phyloP scores from a whole-genome alignment of 2,113 vertebrate species.

The Colistium nudipinnis region DNA sequence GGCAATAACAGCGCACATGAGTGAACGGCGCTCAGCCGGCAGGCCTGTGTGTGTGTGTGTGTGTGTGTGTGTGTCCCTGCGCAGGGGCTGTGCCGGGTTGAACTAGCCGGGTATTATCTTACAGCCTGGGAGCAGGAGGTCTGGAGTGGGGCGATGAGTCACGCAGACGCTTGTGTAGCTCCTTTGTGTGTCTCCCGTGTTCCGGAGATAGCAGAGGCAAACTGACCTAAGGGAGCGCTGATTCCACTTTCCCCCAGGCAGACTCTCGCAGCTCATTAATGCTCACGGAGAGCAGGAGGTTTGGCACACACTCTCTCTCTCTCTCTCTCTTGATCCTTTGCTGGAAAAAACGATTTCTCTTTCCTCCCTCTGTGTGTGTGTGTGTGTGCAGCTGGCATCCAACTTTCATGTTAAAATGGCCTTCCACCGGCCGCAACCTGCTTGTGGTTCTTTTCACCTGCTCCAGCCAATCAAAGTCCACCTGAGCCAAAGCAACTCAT shows the following conservation, averaged over 20 bases:
- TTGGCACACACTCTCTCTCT: conserved; percentile 17
- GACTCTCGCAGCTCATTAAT: conserved; percentile 50
- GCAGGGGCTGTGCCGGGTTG: conserved; percentile 37
- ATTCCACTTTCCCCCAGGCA: conserved; percentile 24
- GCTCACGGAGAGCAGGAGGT: conserved; percentile 45
- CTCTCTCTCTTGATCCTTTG: conserved; percentile 25
- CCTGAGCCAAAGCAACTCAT: background rate
- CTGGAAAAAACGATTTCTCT: conserved; percentile 30
- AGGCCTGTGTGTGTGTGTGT: conserved; percentile 38
- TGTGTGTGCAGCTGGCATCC: background rate
- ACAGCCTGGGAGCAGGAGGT: conserved; percentile 54
- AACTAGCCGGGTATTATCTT: conserved; percentile 74
- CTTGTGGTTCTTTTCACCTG: conserved; percentile 7
- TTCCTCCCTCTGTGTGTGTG: background rate
- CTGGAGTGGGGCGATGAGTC: conserved; percentile 55
- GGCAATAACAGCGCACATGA: conserved; percentile 37
- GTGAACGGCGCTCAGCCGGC: conserved; percentile 41
- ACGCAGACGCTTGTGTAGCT: conserved; percentile 56
- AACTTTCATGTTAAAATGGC: background rate
- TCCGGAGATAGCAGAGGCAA: conserved; percentile 53
- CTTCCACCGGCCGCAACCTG: background rate
- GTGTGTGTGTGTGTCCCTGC: conserved; percentile 19
- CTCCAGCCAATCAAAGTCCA: background rate
- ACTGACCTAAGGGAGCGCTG: conserved; percentile 11
- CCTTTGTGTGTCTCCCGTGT: conserved; percentile 55